Evolutionary conservation across 2,888 invertebrate species (phyloP).

Genomic region (Invenusta paracnida): DNA sequence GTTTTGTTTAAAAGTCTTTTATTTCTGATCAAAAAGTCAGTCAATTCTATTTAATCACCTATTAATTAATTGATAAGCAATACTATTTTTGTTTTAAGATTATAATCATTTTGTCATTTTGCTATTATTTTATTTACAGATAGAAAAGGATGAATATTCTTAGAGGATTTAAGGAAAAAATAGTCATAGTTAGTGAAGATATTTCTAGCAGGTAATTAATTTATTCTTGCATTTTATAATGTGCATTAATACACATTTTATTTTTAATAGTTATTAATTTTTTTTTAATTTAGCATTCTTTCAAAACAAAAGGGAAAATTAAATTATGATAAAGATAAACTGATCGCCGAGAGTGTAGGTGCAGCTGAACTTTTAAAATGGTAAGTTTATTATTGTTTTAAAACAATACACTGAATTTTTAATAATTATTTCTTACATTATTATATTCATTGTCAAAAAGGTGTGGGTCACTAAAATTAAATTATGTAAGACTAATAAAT

Average conservation of each 20-base stretch:
- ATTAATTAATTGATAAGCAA: too few species aligned
- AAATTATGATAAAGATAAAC: background rate
- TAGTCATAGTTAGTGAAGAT: background rate
- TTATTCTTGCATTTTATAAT: background rate
- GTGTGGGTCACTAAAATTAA: background rate
- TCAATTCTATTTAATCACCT: too few species aligned
- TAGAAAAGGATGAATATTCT: too few species aligned
- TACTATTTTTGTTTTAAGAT: too few species aligned
- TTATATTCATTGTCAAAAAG: background rate
- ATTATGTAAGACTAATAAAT: too few species aligned
- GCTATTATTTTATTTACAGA: too few species aligned
- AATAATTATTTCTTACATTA: too few species aligned
- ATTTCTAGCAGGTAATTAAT: background rate
- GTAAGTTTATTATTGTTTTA: background rate
- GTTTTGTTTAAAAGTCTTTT: too few species aligned
- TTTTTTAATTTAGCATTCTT: background rate
- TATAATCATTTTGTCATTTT: too few species aligned
- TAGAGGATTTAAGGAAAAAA: background rate
- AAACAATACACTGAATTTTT: background rate
- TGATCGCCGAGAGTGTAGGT: background rate
- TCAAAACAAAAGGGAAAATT: background rate
- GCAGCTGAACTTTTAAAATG: conserved; percentile 21
- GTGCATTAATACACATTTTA: background rate
- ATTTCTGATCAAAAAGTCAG: too few species aligned
- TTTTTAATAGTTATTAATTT: background rate